Conservation (phyloP, 2,888 invertebrate genomes). For the Lithosia quadra region DNA sequence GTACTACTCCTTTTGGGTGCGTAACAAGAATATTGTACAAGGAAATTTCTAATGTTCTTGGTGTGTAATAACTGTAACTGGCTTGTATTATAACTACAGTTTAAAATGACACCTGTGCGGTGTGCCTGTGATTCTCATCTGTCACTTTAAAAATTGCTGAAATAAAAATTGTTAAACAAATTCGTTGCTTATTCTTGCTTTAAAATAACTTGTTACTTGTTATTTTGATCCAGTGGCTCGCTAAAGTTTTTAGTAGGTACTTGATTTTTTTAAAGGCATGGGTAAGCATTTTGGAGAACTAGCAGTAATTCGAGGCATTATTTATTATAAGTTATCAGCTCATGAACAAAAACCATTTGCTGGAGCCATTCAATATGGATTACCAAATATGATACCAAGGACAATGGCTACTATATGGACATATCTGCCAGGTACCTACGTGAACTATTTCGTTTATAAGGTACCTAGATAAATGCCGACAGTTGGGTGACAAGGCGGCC, state of each 20-base stretch:
- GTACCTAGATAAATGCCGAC: no score
- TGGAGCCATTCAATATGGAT: conserved; percentile 89
- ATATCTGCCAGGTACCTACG: conserved; percentile 92
- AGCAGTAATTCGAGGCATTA: conserved; percentile 92
- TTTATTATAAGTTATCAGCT: conserved; percentile 93
- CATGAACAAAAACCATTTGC: conserved; percentile 95
- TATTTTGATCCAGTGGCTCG: no score
- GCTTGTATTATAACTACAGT: no score
- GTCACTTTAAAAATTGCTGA: not conserved
- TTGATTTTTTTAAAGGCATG: conserved; percentile 49
- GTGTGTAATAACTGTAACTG: no score
- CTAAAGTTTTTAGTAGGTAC: not conserved
- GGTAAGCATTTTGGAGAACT: conserved; percentile 92
- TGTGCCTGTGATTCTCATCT: not conserved
- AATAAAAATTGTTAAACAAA: not conserved
- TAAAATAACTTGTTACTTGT: not conserved
- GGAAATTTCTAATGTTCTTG: no score
- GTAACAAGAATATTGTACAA: no score
- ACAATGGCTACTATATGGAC: conserved; percentile 87
- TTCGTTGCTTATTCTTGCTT: not conserved
- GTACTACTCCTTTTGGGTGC: no score
- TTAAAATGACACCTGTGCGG: no score
- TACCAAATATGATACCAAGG: conserved; percentile 91
- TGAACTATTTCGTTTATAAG: no score
- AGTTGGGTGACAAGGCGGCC: no score